Evolutionary conservation across 2,888 invertebrate genomes (phyloP), one percentile per base, ranked within the genome.

Genomic region (Zaprionus bogoriensis): DNA sequence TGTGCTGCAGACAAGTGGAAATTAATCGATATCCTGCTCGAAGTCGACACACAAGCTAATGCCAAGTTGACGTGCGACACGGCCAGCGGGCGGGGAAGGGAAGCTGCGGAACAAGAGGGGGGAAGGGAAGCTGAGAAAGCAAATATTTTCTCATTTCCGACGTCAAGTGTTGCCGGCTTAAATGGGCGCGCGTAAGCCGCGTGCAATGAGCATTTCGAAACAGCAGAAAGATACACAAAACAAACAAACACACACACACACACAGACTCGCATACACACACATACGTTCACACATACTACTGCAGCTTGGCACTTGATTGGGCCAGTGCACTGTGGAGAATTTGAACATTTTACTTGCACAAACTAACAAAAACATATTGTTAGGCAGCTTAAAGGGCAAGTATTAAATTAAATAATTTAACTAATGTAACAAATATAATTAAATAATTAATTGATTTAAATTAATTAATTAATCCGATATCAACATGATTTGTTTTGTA

Each of bases 11-110:
- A 78, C 76, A 71, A 78, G 70, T 78, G 87, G 85, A 82, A 82
- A 82, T 87, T 65, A 82, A 87, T 87, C 82, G 82, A 82, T 82
- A 82, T 82, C 82, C 87, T 77, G 87, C 61, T 65, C 28, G 51
- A 68, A 68, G 68, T 47, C 63, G 64, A 73, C 65, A 73, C 57
- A 70, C 54, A 64, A 62, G 46, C 64, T 50, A 67, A 47, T 60
- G 45, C 74, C 42, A 17, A 48, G 48, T 47, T 60, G 68, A 74
- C 46, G 63, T 59, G 46, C 32, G 54, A 50, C 60, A 59, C 23
- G 23, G 57, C 7, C 9, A 38, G 32, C 10, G 12, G 20, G 5
- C 4, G 7, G 9, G 9, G 3, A 19, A 2, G 4, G 32, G 6
- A n/a, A n/a, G n/a, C n/a, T n/a, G n/a, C n/a, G n/a, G n/a, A n/a